Evolutionary conservation across 2,797 vertebrate species (phyloP), one percentile per base, ranked within the genome.

Genomic region (Melanotaenia pygmaea): DNA sequence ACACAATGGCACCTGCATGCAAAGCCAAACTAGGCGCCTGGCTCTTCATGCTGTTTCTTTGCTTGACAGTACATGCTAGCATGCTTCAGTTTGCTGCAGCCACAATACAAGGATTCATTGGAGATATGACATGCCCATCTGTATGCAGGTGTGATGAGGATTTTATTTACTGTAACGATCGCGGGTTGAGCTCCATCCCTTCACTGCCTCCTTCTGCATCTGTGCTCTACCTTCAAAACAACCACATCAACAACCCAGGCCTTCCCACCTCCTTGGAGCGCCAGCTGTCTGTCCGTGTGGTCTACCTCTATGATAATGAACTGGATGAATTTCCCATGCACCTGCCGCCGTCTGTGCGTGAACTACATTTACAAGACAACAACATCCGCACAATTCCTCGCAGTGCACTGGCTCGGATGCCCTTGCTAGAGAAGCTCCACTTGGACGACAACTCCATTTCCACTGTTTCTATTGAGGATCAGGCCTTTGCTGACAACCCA

Each of bases 101-200:
- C 50, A 87, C 93, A 0, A 87, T 92, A 43, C 93, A 92, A 80
- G 91, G 88, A 26, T 89, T 93, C 81, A 87, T 90, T 45, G 86
- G 88, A 37, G 93, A 94, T 59, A 93, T 96, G 68, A 86, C 93
- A 5, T 97, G 98, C 64, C 98, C 98, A 0, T 91, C 95, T 0
- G 96, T 96, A 1, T 99, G 97, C 89, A 96, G 98, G 80, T 99
- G 98, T 0, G 94, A 99, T 64, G 95, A 96, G 1, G 95, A 96
- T 76, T 98, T 97, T 81, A 96, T 99, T 81, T 99, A 99, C 86
- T 99, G 97, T 92, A 98, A 98, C 11, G 97, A 99, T 91, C 96
- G 98, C 28, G 97, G 96, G 0, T 86, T 99, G 37, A 97, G 94
- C 37, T 94, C 96, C 50, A 94, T 99, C 28, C 97, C 98, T 0